These are phyloP conservation scores for Talpa occidentalis DNA, from an alignment of 2,113 vertebrate genomes.

Conservation along the genomic window DNA sequence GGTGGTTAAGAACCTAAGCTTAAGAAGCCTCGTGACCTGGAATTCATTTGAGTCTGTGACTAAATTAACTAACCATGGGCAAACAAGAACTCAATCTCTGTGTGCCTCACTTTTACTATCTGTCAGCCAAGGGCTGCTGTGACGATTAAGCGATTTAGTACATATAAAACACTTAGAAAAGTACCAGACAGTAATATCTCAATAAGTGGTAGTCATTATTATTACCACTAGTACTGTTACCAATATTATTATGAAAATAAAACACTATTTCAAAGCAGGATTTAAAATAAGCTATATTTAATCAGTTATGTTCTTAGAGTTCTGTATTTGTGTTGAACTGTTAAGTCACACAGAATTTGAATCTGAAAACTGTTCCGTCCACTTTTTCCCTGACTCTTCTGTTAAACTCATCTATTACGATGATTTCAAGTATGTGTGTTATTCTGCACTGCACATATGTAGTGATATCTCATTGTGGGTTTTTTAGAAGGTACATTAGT, in stretches of 20 bases:
- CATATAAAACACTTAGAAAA: not conserved
- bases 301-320: conserved; percentile 6
- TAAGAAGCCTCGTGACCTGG: not conserved
- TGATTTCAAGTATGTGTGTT: not conserved
- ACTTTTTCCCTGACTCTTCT: not conserved
- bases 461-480: not conserved
- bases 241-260: not conserved
- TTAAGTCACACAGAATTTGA: not conserved
- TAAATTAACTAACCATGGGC: not conserved
- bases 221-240: not conserved
- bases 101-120: not conserved
- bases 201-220: not conserved
- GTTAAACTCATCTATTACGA: not conserved
- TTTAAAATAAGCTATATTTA: not conserved
- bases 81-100: not conserved
- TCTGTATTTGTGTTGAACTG: conserved; percentile 15
- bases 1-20: not conserved
- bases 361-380: not conserved
- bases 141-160: conserved; percentile 32
- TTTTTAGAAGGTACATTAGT: too few species aligned
- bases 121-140: not conserved
- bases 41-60: not conserved
- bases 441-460: not conserved
- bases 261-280: not conserved
- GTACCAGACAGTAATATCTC: not conserved